Percentiles rank a stretch among this genome's conserved stretches.
These are phyloP conservation scores for Mustela lutreola DNA, from an alignment of 2,113 vertebrate genomes.

Conservation along the genomic window DNA sequence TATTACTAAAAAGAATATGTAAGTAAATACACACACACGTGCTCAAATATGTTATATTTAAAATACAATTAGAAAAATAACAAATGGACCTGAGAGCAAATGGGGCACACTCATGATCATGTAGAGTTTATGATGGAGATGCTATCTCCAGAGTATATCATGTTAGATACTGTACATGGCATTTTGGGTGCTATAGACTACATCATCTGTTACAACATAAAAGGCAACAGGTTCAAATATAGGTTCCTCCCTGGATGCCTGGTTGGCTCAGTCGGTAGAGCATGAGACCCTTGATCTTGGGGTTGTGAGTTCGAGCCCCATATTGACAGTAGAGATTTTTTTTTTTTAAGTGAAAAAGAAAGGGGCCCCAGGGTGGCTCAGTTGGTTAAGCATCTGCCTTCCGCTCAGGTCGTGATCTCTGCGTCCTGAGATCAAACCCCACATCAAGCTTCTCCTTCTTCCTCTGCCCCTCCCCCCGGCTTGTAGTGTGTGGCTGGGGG, in stretches of 20 bases:
- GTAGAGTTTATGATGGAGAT: background rate
- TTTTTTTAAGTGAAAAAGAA: background rate
- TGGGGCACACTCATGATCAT: background rate
- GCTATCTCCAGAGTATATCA: background rate
- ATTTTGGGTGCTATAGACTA: background rate
- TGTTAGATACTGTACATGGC: background rate
- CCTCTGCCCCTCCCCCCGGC: background rate
- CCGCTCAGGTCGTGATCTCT: background rate
- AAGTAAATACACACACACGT: no score
- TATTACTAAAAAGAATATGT: no score
- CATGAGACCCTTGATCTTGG: background rate
- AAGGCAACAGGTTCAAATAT: background rate
- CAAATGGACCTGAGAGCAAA: background rate
- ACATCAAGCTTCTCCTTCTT: background rate
- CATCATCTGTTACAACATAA: background rate
- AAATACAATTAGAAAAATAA: slow-evolving; percentile 49
- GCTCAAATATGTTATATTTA: background rate
- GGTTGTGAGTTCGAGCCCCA: background rate
- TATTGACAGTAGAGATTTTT: background rate
- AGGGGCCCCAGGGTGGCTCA: background rate
- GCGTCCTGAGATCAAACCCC: background rate
- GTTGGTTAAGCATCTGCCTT: background rate
- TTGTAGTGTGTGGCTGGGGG: no score
- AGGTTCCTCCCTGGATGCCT: background rate
- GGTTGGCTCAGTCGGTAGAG: background rate